Percentiles rank a stretch among this genome's conserved stretches.
These are phyloP conservation scores for Drosophila gaucha DNA, from an alignment of 2,888 invertebrate species.

Conservation along the genomic window DNA sequence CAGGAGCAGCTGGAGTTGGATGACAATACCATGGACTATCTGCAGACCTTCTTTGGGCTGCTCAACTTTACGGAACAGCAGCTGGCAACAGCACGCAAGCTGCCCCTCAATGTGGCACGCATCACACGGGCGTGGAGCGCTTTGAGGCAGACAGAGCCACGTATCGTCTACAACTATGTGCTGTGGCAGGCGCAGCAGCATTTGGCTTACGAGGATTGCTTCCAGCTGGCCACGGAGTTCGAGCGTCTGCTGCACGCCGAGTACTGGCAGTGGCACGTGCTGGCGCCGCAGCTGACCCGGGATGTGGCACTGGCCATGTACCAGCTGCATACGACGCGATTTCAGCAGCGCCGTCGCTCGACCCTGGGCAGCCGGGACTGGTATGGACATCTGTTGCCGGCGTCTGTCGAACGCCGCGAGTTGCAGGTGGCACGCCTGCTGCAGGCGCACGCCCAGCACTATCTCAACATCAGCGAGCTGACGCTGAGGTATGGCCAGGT, in stretches of 20 bases:
- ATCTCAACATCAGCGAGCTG: slow-evolving; percentile 63
- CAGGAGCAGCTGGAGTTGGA: slow-evolving; percentile 46
- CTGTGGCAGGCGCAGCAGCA: slow-evolving; percentile 77
- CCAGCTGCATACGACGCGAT: slow-evolving; percentile 80
- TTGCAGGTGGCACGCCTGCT: slow-evolving; percentile 76
- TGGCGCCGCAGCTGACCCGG: slow-evolving; percentile 59
- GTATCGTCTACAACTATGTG: slow-evolving; percentile 79
- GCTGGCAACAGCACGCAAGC: slow-evolving; percentile 64
- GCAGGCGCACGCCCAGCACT: slow-evolving; percentile 69
- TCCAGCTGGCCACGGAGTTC: slow-evolving; percentile 72
- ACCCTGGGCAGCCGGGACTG: slow-evolving; percentile 65
- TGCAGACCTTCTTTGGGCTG: slow-evolving; percentile 57
- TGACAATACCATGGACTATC: slow-evolving; percentile 65
- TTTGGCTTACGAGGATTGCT: slow-evolving; percentile 69
- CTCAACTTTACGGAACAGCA: slow-evolving; percentile 70
- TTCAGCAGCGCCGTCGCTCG: slow-evolving; percentile 73
- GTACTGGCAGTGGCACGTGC: slow-evolving; percentile 81
- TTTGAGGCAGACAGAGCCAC: slow-evolving; percentile 66
- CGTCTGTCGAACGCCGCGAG: slow-evolving; percentile 69
- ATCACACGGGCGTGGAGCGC: slow-evolving; percentile 61
- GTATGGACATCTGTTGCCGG: slow-evolving; percentile 71
- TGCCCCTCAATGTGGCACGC: slow-evolving; percentile 64
- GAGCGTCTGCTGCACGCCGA: slow-evolving; percentile 76
- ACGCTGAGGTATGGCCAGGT: slow-evolving; percentile 43
- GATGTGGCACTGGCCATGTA: slow-evolving; percentile 81